Evolutionary conservation across 2,888 invertebrate genomes (phyloP).

Genomic region (Oscheius onirici): DNA sequence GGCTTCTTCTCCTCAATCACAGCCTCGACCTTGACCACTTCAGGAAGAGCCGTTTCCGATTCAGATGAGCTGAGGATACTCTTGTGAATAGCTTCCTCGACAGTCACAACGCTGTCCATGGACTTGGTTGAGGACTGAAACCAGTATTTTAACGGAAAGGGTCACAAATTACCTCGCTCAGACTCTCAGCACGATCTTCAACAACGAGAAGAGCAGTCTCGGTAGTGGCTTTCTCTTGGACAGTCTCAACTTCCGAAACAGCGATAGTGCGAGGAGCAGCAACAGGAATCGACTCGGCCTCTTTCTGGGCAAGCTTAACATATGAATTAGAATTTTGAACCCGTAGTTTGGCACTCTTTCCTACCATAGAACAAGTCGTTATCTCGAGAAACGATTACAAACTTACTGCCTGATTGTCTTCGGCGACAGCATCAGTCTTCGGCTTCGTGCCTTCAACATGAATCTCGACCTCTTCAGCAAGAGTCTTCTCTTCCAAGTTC

Average conservation of each 20-base stretch:
- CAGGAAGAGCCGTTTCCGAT: background rate
- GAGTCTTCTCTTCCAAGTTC: background rate
- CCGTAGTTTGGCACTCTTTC: too few relatives aligned
- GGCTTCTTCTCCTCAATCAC: background rate
- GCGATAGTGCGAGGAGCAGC: too few relatives aligned
- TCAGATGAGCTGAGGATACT: background rate
- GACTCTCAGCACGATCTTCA: background rate
- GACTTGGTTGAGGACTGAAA: background rate
- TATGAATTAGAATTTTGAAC: too few relatives aligned
- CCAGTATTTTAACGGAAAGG: background rate
- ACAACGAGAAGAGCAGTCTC: too few relatives aligned
- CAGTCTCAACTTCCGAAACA: background rate
- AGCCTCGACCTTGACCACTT: background rate
- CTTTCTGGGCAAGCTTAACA: too few relatives aligned
- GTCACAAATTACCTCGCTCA: background rate
- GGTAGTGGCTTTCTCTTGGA: background rate
- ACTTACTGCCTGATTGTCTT: too few relatives aligned
- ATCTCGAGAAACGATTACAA: too few relatives aligned
- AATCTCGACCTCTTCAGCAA: background rate
- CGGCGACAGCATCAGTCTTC: too few relatives aligned
- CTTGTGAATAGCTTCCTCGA: constrained; percentile 5
- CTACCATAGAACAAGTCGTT: too few relatives aligned
- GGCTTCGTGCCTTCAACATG: too few relatives aligned
- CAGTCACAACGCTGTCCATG: background rate
- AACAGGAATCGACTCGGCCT: too few relatives aligned